Evolutionary conservation across 1,140 invertebrate species (phyloP), one percentile per base, ranked within the genome.

Genomic region (Microplitis mediator): DNA sequence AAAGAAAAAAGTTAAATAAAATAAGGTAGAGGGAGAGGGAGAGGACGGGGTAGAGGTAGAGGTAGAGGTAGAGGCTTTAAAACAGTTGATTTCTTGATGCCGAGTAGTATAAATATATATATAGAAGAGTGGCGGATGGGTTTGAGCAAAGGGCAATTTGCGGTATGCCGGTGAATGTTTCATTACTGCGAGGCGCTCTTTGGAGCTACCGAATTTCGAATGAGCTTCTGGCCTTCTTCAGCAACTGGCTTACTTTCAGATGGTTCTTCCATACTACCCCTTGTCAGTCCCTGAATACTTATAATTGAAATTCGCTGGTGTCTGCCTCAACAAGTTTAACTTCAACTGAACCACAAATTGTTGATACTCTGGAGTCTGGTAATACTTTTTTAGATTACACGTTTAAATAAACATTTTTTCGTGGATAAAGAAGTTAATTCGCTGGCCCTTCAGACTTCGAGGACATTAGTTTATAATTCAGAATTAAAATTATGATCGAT

Each of bases 161-260:
- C 81, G 85, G 85, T 87, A 73, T 77, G 77, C 82, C 80, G 39
- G 84, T 84, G 83, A 85, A 87, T 87, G 83, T 87, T 87, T 87
- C 85, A 87, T 86, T 86, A 87, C 81, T 74, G 73, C 73, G 80
- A 81, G 80, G 80, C 79, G 80, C 79, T 80, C 80, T 71, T 69
- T 58, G 75, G 77, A 82, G 85, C 85, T 87, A 87, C 85, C 85
- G 85, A 86, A 87, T 87, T 87, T 85, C 81, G 82, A 85, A 87
- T 85, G 84, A 86, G 84, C 84, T 85, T 83, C 84, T 77, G 77
- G 70, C 72, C 45, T 36, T 58, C 62, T 32, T 39, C 35, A 14
- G 13, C 36, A 23, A n/a, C 36, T 13, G 32, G 32, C 8, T 23
- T 34, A 64, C 16, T 50, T 36, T 13, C 65, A 23, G 32, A 32